Evolutionary conservation across 2,797 vertebrate species (phyloP).

Genomic region (Pangasius krempfi): DNA sequence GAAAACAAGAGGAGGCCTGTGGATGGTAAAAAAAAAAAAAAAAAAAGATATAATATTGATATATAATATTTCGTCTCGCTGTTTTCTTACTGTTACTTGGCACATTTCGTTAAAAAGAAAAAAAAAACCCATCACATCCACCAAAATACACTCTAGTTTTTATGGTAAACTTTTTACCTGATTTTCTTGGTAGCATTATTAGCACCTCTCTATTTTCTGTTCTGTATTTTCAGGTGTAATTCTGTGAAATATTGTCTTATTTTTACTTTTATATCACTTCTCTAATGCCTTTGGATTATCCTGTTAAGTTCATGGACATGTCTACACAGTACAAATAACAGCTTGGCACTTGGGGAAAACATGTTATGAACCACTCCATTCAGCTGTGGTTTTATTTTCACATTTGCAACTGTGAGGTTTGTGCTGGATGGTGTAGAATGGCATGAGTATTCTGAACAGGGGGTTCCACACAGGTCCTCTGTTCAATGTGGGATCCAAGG

Average conservation of each 20-base stretch:
- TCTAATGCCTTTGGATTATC: background rate
- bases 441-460: conserved; percentile 28
- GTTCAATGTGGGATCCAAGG: conserved; percentile 37
- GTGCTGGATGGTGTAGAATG: conserved; percentile 42
- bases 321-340: background rate
- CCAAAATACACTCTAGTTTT: background rate
- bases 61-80: background rate
- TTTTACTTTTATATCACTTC: background rate
- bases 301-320: background rate
- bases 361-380: conserved; percentile 15
- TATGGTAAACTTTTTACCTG: background rate
- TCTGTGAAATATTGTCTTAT: background rate
- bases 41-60: too few species aligned
- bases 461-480: conserved; percentile 39
- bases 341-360: background rate
- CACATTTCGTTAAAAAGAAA: background rate
- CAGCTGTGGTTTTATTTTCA: conserved; percentile 43
- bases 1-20: background rate
- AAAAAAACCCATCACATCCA: background rate
- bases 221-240: background rate
- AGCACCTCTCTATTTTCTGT: background rate
- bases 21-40: background rate
- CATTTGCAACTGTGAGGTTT: conserved; percentile 56
- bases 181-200: background rate
- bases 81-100: background rate